These are phyloP conservation scores for Rapana venosa DNA, from an alignment of 2,888 invertebrate genomes.

Conservation along the genomic window DNA sequence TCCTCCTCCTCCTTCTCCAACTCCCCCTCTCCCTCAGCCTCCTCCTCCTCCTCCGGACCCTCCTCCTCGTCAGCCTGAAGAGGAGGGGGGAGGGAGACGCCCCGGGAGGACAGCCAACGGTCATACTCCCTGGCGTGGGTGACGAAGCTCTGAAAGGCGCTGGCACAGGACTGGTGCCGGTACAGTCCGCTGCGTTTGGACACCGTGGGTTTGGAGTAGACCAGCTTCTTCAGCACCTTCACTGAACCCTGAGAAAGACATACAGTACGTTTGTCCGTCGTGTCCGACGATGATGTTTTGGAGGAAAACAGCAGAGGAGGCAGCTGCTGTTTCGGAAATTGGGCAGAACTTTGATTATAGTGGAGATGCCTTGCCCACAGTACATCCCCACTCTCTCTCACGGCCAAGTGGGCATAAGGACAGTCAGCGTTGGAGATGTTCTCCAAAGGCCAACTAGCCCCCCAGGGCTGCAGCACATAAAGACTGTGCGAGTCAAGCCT, in stretches of 20 bases:
- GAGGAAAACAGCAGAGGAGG: too few relatives aligned
- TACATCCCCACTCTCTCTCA: too few relatives aligned
- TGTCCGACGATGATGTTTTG: too few relatives aligned
- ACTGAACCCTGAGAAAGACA: slow-evolving; percentile 66
- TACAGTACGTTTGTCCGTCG: too few relatives aligned
- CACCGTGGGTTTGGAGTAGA: slow-evolving; percentile 61
- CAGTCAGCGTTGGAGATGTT: too few relatives aligned
- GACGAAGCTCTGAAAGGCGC: slow-evolving; percentile 40
- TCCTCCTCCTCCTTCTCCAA: background rate
- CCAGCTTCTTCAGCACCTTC: slow-evolving; percentile 70
- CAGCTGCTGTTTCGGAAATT: too few relatives aligned
- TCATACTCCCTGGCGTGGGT: slow-evolving; percentile 37
- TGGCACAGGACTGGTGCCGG: slow-evolving; percentile 3
- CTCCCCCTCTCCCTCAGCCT: background rate
- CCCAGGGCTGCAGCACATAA: too few relatives aligned
- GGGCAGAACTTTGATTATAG: too few relatives aligned
- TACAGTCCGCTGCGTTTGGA: slow-evolving; percentile 60
- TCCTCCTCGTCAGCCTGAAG: background rate
- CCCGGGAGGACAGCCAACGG: slow-evolving; percentile 29
- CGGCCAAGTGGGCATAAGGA: too few relatives aligned
- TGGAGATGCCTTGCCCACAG: too few relatives aligned
- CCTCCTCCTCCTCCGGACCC: slow-evolving; percentile 23
- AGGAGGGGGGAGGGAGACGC: slow-evolving; percentile 37
- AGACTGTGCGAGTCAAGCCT: too few relatives aligned
- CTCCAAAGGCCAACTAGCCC: too few relatives aligned